These are phyloP conservation scores for Eueremaeus valkanovi DNA, from an alignment of 2,888 invertebrate genomes.

Conservation along the genomic window DNA sequence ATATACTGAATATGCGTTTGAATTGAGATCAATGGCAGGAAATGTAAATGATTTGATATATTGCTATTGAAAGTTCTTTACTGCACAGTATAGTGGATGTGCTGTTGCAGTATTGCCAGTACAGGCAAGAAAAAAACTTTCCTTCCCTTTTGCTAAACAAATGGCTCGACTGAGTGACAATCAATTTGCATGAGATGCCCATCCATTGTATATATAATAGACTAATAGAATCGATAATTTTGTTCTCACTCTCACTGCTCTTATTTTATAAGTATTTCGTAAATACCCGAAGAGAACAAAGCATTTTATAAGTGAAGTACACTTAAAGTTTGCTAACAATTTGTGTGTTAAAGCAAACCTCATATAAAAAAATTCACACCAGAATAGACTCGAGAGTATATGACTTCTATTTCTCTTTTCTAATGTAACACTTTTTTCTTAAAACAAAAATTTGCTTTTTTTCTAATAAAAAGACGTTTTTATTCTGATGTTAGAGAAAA, in stretches of 20 bases:
- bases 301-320: neutral
- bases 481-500: neutral
- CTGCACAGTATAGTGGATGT: neutral
- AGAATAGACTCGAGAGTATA: neutral
- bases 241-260: neutral
- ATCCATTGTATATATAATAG: neutral
- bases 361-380: neutral
- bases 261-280: neutral
- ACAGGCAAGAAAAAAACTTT: neutral
- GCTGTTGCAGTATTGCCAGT: neutral
- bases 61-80: neutral
- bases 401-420: neutral
- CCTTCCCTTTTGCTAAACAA: slow-evolving; percentile 2
- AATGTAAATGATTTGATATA: slow-evolving; percentile 23
- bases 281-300: neutral
- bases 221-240: neutral
- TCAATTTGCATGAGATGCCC: slow-evolving; percentile 13
- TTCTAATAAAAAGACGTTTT: neutral
- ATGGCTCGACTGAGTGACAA: slow-evolving; percentile 9
- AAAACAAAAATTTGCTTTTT: neutral
- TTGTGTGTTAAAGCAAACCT: neutral
- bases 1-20: neutral
- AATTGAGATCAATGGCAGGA: slow-evolving; percentile 12
- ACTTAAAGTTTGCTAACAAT: neutral
- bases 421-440: neutral